These are phyloP conservation scores for Xestobium rufovillosum DNA, from an alignment of 2,888 invertebrate species.

Conservation along the genomic window DNA sequence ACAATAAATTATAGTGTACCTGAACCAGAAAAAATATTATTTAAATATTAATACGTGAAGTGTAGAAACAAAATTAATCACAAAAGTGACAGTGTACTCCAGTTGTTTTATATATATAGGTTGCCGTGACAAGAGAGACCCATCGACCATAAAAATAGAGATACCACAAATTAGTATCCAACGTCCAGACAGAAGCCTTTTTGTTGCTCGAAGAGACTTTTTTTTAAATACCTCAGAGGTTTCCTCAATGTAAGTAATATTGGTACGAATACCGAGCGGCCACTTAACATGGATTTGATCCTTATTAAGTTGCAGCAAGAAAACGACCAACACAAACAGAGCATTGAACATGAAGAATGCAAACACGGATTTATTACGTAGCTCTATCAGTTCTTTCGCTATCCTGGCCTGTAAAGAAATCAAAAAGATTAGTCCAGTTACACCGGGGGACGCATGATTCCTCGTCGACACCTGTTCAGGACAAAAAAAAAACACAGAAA, in stretches of 20 bases:
- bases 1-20: too few relatives aligned
- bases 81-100: too few relatives aligned
- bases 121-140: too few relatives aligned
- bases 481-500: slow-evolving; percentile 3
- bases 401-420: slow-evolving; percentile 69
- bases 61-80: too few relatives aligned
- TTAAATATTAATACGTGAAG: too few relatives aligned
- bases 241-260: slow-evolving; percentile 89
- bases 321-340: slow-evolving; percentile 96
- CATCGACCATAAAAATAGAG: too few relatives aligned
- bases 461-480: slow-evolving; percentile 27
- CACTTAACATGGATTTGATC: slow-evolving; percentile 95
- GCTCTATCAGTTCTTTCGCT: slow-evolving; percentile 83
- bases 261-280: slow-evolving; percentile 92
- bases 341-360: slow-evolving; percentile 99
- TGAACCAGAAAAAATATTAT: too few relatives aligned
- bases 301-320: slow-evolving; percentile 98
- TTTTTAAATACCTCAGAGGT: slow-evolving; percentile 71
- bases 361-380: slow-evolving; percentile 95
- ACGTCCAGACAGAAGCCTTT: slow-evolving; percentile 31
- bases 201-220: slow-evolving; percentile 21
- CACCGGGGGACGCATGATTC: slow-evolving; percentile 44
- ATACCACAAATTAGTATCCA: slow-evolving; percentile 40
- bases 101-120: too few relatives aligned
- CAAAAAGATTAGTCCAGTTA: slow-evolving; percentile 43